Conservation (phyloP, 2,113 vertebrate species). For the Nothocercus julius region DNA sequence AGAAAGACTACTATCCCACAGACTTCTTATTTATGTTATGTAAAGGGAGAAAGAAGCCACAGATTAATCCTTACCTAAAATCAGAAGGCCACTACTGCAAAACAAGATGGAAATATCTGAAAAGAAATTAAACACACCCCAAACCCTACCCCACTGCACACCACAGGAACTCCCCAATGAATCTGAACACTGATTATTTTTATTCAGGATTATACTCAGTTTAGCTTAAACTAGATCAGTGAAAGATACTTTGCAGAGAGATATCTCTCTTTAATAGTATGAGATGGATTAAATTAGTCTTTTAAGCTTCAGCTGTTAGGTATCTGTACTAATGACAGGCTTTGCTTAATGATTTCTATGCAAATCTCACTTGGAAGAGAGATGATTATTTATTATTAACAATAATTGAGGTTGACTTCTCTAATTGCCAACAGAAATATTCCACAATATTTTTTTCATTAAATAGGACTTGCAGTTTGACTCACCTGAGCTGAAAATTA, state of each 20-base stretch:
- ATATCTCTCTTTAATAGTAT: neutral
- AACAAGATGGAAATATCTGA: neutral
- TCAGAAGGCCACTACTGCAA: neutral
- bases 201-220: neutral
- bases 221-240: neutral
- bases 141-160: neutral
- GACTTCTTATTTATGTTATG: neutral
- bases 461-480: neutral
- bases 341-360: neutral
- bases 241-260: neutral
- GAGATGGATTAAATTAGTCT: neutral
- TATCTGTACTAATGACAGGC: neutral
- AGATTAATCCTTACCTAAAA: neutral
- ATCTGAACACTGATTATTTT: neutral
- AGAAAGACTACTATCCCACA: neutral
- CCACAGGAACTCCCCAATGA: neutral
- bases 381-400: neutral
- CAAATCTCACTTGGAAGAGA: neutral
- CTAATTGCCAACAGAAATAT: neutral
- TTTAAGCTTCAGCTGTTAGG: neutral
- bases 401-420: neutral
- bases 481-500: neutral
- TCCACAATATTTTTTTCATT: neutral
- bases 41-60: neutral
- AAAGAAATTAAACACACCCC: neutral